phyloP scores from a whole-genome alignment of 2,797 vertebrate genomes.

The Takifugu ocellatus region DNA sequence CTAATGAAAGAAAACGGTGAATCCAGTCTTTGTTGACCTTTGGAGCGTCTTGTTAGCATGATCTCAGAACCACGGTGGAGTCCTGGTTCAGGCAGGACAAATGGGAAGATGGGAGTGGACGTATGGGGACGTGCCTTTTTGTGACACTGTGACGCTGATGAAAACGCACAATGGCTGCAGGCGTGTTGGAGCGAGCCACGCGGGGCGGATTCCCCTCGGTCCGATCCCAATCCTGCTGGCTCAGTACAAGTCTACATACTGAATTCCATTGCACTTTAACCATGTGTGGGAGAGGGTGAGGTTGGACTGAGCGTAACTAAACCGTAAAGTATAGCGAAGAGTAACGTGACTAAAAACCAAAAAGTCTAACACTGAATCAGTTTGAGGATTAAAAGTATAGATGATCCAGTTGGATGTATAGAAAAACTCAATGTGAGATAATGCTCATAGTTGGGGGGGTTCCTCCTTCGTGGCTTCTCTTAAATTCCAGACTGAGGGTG shows the following conservation, averaged over 20 bases:
- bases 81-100: constrained; percentile 4
- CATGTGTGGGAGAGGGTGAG: background rate
- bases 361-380: constrained; percentile 35
- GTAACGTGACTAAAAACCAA: constrained; percentile 20
- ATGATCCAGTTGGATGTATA: constrained; percentile 21
- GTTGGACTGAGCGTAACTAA: constrained; percentile 11
- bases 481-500: constrained; percentile 34
- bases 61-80: constrained; percentile 14
- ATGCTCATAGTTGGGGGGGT: background rate
- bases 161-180: constrained; percentile 10
- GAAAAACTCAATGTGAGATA: background rate
- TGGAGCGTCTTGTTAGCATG: background rate
- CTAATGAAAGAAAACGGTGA: constrained; percentile 19
- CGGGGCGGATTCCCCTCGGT: background rate
- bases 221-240: background rate
- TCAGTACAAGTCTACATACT: background rate
- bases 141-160: constrained; percentile 7
- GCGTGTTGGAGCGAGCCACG: background rate
- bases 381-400: constrained; percentile 38
- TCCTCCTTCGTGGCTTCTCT: background rate
- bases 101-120: background rate
- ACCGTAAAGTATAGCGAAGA: constrained; percentile 38
- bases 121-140: constrained; percentile 39
- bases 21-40: constrained; percentile 4
- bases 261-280: background rate